Percentiles rank a stretch among this genome's conserved stretches.
Conservation (phyloP, 2,888 invertebrate species). For the Nomada goodeniana region DNA sequence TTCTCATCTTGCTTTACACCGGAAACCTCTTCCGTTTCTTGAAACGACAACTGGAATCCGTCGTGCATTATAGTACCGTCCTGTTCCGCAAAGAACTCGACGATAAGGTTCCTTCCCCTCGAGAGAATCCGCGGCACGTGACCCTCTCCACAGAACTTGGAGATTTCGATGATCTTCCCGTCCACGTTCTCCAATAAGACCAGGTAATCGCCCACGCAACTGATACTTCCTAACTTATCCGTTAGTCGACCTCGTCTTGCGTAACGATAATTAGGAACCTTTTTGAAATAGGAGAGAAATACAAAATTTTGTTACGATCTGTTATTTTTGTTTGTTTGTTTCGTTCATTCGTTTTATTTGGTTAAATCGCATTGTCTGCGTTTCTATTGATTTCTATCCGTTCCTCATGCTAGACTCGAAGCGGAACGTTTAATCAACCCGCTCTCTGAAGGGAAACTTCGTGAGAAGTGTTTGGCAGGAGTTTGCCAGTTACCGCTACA, state of each 20-base stretch:
- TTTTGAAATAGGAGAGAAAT: background rate
- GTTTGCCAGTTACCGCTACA: slow-evolving; percentile 16
- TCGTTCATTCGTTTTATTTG: background rate
- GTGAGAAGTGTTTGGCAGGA: slow-evolving; percentile 5
- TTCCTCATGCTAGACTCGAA: background rate
- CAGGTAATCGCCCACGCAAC: slow-evolving; percentile 77
- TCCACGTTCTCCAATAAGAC: slow-evolving; percentile 75
- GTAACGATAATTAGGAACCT: slow-evolving; percentile 52
- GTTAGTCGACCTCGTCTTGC: slow-evolving; percentile 59
- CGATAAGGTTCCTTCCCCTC: slow-evolving; percentile 74
- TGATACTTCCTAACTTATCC: slow-evolving; percentile 61
- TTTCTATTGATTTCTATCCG: no score
- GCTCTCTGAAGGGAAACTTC: slow-evolving; percentile 4
- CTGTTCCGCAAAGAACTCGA: slow-evolving; percentile 76
- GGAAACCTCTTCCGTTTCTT: slow-evolving; percentile 67
- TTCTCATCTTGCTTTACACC: slow-evolving; percentile 58
- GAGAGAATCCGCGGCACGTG: slow-evolving; percentile 76
- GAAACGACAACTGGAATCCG: slow-evolving; percentile 77
- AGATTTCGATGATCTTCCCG: slow-evolving; percentile 75
- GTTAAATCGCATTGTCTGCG: background rate
- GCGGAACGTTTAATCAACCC: slow-evolving; percentile 28
- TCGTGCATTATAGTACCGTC: slow-evolving; percentile 80
- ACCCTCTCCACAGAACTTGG: slow-evolving; percentile 77
- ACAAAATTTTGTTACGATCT: background rate
- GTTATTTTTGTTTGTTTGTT: background rate